These are phyloP conservation scores for Ommatoiulus sabulosus DNA, from an alignment of 2,888 invertebrate species.

Conservation along the genomic window DNA sequence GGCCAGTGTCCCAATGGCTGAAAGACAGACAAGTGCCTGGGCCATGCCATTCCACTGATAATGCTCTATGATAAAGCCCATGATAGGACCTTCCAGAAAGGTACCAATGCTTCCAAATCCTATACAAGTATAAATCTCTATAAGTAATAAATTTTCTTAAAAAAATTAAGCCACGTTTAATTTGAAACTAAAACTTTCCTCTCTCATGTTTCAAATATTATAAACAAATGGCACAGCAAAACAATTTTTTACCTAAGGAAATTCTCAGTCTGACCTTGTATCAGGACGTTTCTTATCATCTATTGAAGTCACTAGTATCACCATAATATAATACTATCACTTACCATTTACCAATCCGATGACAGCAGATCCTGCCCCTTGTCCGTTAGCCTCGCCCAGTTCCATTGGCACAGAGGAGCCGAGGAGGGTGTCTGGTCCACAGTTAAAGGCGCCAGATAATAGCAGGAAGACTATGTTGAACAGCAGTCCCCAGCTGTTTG, in stretches of 20 bases:
- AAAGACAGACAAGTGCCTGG: slow-evolving; percentile 67
- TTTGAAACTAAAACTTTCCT: not conserved
- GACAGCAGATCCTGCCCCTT: slow-evolving; percentile 68
- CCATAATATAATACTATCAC: slow-evolving; percentile 31
- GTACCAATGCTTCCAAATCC: slow-evolving; percentile 70
- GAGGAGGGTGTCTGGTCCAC: slow-evolving; percentile 69
- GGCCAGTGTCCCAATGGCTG: slow-evolving; percentile 66
- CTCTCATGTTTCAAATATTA: no score
- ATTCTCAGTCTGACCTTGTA: not conserved
- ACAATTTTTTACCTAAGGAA: no score
- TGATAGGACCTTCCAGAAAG: slow-evolving; percentile 69
- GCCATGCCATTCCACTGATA: slow-evolving; percentile 70
- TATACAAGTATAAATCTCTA: slow-evolving; percentile 57
- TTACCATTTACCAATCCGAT: slow-evolving; percentile 69
- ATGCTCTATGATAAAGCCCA: slow-evolving; percentile 67
- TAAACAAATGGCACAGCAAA: no score
- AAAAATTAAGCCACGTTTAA: not conserved
- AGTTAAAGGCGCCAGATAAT: slow-evolving; percentile 69
- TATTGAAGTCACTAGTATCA: no score
- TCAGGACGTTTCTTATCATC: not conserved
- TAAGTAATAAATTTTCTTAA: no score
- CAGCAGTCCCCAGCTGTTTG: slow-evolving; percentile 67
- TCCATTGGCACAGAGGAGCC: slow-evolving; percentile 69
- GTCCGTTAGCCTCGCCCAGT: slow-evolving; percentile 69
- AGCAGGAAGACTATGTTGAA: slow-evolving; percentile 68